Conservation (phyloP, 1,140 invertebrate genomes). For the Hyles euphorbiae region DNA sequence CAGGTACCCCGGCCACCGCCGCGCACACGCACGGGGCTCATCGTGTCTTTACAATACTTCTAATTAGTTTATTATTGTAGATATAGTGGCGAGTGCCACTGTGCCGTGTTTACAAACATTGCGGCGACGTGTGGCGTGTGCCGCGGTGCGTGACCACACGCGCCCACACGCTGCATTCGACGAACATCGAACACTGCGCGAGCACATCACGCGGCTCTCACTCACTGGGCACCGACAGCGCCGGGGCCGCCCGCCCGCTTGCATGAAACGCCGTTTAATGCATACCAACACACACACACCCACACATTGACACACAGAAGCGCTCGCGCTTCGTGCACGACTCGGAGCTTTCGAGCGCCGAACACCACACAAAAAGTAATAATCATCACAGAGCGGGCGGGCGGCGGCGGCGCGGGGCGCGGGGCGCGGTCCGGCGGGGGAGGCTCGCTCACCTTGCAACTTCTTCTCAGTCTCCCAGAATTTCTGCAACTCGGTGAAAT, state of each 20-base stretch:
- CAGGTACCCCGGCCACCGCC: no score
- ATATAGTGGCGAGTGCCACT: no score
- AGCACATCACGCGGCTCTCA: no score
- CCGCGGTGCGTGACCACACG: no score
- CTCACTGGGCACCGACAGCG: no score
- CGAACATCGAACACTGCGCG: no score
- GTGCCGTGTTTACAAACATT: neutral
- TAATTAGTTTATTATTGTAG: no score
- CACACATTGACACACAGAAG: conserved; percentile 5
- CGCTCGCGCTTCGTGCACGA: neutral
- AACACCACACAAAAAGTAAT: conserved; percentile 34
- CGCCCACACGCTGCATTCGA: neutral
- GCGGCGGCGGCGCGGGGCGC: conserved; percentile 8
- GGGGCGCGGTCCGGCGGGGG: conserved; percentile 10
- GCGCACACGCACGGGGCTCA: no score
- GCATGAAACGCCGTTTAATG: neutral
- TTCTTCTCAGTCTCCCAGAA: conserved; percentile 98
- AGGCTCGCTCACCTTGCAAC: conserved; percentile 86
- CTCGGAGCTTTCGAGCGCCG: conserved; percentile 31
- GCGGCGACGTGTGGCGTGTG: neutral
- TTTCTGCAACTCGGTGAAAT: conserved; percentile 96
- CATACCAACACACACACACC: conserved; percentile 4
- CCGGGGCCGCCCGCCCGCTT: no score
- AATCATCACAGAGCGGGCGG: conserved; percentile 13
- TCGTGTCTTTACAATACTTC: no score